Base-by-base conservation (phyloP, 1,140 invertebrate genomes). In the Wiebesia pumilae region DNA sequence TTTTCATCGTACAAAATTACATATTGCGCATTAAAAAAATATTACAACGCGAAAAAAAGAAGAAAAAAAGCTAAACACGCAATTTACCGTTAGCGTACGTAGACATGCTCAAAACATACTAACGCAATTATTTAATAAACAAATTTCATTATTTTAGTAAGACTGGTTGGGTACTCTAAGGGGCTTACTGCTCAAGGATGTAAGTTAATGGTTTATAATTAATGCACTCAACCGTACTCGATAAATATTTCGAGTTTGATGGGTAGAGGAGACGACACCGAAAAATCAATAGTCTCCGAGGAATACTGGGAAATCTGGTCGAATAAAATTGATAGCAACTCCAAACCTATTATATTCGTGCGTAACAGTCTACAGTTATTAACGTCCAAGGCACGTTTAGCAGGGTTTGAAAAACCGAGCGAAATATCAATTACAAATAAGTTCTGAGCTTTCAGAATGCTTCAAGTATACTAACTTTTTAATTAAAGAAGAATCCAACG, bases 261-360 rank as follows among this genome's bases (percentile, higher is more conserved):
- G 77, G 51, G 47, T 79, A 24, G 40, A 35, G 27, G 16, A 21
- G 7, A 24, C 51, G 0, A 12, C 16, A 7, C 27, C 51, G 51
- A 30, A 79, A 79, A 79, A 79, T 79, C 77, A 58, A 79, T 79
- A 79, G 47, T 38, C 47, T 35, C 77, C n/a, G 30, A 79, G 51
- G 43, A 79, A 58, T 79, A 79, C 51, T 30, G 33, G 30, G 51
- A 58, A 58, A 79, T 79, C 43, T 58, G 47, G n/a, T 62, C 51
- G 19, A 35, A 30, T 35, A 33, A 30, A 47, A 79, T 51, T 79
- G 30, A 35, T 38, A 58, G 21, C n/a, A 62, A 79, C 43, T 79
- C 27, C 10, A 79, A 79, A 51, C 19, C n/a, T 58, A 79, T 79
- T 58, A 54, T 21, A 35, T 58, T 24, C 12, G 3, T 79, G 7